Evolutionary conservation across 2,797 vertebrate species (phyloP).

Genomic region (Aeoliscus strigatus): DNA sequence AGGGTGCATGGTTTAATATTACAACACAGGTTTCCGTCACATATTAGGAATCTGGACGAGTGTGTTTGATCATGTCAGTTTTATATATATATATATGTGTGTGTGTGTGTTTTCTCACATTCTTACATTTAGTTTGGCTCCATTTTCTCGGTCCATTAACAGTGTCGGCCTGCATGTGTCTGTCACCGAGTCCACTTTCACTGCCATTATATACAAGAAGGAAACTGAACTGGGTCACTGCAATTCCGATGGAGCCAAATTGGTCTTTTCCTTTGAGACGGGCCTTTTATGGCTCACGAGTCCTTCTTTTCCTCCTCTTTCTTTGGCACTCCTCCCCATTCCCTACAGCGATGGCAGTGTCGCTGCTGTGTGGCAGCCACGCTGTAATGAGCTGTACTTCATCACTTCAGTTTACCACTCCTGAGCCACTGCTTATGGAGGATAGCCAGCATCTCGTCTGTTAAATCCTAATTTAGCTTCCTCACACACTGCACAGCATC

Average conservation of each 20-base stretch:
- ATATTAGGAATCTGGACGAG: slow-evolving; percentile 23
- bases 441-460: slow-evolving; percentile 21
- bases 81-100: no score
- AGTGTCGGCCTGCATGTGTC: slow-evolving; percentile 40
- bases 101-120: slow-evolving; percentile 6
- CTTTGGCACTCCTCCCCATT: slow-evolving; percentile 38
- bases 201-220: slow-evolving; percentile 60
- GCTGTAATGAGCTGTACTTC: slow-evolving; percentile 32
- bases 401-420: slow-evolving; percentile 35
- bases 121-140: slow-evolving; percentile 7
- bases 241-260: slow-evolving; percentile 61
- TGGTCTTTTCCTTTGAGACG: slow-evolving; percentile 66
- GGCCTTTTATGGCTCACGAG: slow-evolving; percentile 64
- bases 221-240: slow-evolving; percentile 66
- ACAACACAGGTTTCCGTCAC: slow-evolving; percentile 41
- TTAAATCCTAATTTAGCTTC: slow-evolving; percentile 23
- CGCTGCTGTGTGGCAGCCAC: slow-evolving; percentile 29
- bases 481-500: background rate
- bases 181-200: slow-evolving; percentile 48
- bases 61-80: no score
- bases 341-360: slow-evolving; percentile 28
- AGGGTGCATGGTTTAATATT: slow-evolving; percentile 56
- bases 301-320: slow-evolving; percentile 56
- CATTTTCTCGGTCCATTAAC: no score
- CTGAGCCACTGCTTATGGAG: slow-evolving; percentile 23